Evolutionary conservation across 1,140 invertebrate species (phyloP).

Genomic region (Drosophila mauritiana): DNA sequence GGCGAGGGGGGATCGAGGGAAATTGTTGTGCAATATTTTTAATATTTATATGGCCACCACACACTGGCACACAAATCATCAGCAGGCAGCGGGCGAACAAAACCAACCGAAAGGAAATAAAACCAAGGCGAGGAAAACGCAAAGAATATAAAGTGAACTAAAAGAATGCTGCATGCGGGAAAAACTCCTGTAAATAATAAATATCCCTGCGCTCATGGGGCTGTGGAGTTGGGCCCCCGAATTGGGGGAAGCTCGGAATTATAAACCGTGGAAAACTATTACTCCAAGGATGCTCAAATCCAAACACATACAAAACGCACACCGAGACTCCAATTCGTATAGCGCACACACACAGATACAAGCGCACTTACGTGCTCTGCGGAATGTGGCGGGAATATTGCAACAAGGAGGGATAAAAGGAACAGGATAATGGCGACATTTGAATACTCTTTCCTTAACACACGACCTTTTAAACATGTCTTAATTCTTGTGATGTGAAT

Average conservation of each 20-base stretch:
- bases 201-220: constrained; percentile 52
- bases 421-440: background rate
- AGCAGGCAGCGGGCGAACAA: constrained; percentile 59
- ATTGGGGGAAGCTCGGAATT: constrained; percentile 71
- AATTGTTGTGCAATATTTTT: constrained; percentile 79
- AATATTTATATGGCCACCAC: constrained; percentile 80
- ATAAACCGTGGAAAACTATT: constrained; percentile 83
- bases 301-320: constrained; percentile 61
- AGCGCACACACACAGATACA: constrained; percentile 40
- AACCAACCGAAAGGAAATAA: constrained; percentile 45
- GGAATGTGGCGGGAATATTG: constrained; percentile 76
- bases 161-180: constrained; percentile 59
- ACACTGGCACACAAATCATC: constrained; percentile 78
- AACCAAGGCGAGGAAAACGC: constrained; percentile 29
- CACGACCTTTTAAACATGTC: too few relatives aligned
- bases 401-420: constrained; percentile 33
- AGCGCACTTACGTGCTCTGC: constrained; percentile 70
- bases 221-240: constrained; percentile 2
- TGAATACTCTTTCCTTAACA: constrained; percentile 34
- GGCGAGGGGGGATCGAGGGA: constrained; percentile 14
- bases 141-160: constrained; percentile 45
- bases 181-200: constrained; percentile 81
- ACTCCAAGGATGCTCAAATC: constrained; percentile 81
- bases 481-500: too few relatives aligned
- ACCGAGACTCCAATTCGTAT: constrained; percentile 10